Evolutionary conservation across 2,888 invertebrate species (phyloP), one percentile per base, ranked within the genome.

Genomic region (Nomada fabriciana): DNA sequence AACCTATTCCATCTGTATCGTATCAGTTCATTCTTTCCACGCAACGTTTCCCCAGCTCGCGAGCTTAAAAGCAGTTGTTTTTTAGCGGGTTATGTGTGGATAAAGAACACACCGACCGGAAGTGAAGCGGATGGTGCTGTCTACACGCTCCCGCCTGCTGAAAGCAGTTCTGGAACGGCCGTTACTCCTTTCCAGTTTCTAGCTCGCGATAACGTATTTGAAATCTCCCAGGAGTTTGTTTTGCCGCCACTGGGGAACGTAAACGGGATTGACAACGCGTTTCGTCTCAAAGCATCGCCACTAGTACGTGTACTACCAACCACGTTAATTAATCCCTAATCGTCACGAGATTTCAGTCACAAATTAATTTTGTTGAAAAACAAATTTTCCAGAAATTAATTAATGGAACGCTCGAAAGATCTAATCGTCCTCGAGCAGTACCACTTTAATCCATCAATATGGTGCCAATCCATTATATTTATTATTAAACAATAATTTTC

Each of bases 121-220:
- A 83, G 73, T 64, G 53, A 63, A 29, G 63, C 60, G 64, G 71
- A 50, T 50, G 57, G 15, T 25, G 67, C 59, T 84, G 81, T 86
- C 86, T 86, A 86, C 81, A 86, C 86, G 68, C 67, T 64, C 71
- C 65, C 80, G 4, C 68, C 69, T 29, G 47, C 70, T 59, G 74
- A 79, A 76, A 74, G 79, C 74, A 79, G 29, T 68, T 47, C 52
- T 57, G 20, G 15, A n/a, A 29, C 36, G 77, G 64, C 75, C 61
- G 72, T 72, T 74, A 68, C 82, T 84, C 69, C 86, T 86, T 75
- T 68, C 76, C 76, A 72, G 76, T 52, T 79, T 76, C 71, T 75
- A 67, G 63, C 59, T 47, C 57, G 80, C 81, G 86, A 86, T 83
- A 86, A 76, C 84, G 43, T 78, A 86, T 86, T 81, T 69, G 15